Conservation (phyloP, 2,797 vertebrate genomes). For the Eupleurogrammus muticus region DNA sequence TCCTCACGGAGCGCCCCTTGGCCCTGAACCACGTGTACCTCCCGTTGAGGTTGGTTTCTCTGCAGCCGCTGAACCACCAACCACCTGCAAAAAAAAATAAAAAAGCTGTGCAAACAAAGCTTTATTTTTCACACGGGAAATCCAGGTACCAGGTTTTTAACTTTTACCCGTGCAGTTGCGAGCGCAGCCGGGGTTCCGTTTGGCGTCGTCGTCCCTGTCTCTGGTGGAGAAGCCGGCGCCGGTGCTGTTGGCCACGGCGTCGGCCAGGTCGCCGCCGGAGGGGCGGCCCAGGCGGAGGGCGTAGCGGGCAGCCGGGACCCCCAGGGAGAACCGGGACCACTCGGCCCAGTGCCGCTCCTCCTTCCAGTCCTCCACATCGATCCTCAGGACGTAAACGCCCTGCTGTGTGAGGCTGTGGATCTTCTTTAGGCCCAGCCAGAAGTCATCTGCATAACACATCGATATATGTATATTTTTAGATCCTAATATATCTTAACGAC, state of each 20-base stretch:
- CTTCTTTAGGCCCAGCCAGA: slow-evolving; percentile 95
- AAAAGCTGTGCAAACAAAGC: slow-evolving; percentile 11
- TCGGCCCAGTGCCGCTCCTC: slow-evolving; percentile 86
- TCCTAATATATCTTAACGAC: neutral
- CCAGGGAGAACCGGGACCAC: slow-evolving; percentile 86
- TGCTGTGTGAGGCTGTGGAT: slow-evolving; percentile 87
- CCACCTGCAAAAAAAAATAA: slow-evolving; percentile 85
- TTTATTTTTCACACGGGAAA: neutral
- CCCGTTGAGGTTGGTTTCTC: slow-evolving; percentile 92
- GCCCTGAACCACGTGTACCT: slow-evolving; percentile 85
- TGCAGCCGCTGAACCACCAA: slow-evolving; percentile 92
- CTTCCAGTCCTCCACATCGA: slow-evolving; percentile 93
- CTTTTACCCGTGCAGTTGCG: slow-evolving; percentile 86
- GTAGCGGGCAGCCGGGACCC: slow-evolving; percentile 85
- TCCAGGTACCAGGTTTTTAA: no score
- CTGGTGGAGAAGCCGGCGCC: slow-evolving; percentile 88
- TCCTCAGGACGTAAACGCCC: slow-evolving; percentile 84
- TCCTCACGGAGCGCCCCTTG: slow-evolving; percentile 84
- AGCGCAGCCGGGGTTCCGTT: slow-evolving; percentile 74
- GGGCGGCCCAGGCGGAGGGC: slow-evolving; percentile 80
- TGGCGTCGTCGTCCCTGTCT: slow-evolving; percentile 75
- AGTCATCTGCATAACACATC: slow-evolving; percentile 87
- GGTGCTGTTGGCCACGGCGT: slow-evolving; percentile 85
- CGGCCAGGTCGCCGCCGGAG: slow-evolving; percentile 85
- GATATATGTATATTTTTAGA: slow-evolving; percentile 12